Evolutionary conservation across 1,140 invertebrate species (phyloP).

Genomic region (Drosophila novamexicana): DNA sequence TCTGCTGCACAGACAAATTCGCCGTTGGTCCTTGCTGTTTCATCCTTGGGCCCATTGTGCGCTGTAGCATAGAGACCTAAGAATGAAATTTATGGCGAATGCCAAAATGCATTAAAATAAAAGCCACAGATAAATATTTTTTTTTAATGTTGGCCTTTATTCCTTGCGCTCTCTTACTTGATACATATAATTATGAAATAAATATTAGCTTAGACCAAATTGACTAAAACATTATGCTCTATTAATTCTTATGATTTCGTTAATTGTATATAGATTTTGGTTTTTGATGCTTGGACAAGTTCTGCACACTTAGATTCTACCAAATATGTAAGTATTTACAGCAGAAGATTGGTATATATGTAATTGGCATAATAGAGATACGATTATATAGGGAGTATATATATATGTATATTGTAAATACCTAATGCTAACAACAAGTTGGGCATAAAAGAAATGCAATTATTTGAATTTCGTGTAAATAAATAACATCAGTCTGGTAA

Average conservation of each 20-base stretch:
- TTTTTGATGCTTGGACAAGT: conserved; percentile 64
- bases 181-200: conserved; percentile 72
- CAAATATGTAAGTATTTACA: conserved; percentile 36
- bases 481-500: conserved; percentile 70
- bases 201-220: conserved; percentile 78
- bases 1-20: background rate
- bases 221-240: conserved; percentile 76
- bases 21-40: conserved; percentile 6
- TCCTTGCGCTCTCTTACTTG: conserved; percentile 26
- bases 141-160: conserved; percentile 59
- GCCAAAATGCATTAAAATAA: conserved; percentile 57
- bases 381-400: conserved; percentile 24
- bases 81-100: conserved; percentile 55
- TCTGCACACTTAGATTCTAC: conserved; percentile 24
- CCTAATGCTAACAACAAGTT: conserved; percentile 49
- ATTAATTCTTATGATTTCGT: conserved; percentile 65
- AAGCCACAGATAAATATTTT: background rate
- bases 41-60: conserved; percentile 59
- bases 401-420: conserved; percentile 46
- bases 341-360: conserved; percentile 2
- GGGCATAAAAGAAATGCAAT: conserved; percentile 43
- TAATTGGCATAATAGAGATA: conserved; percentile 30
- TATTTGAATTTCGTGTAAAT: conserved; percentile 51
- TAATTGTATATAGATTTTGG: conserved; percentile 57
- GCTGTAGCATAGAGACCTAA: conserved; percentile 36